These are phyloP conservation scores for Priocnemis perturbator DNA, from an alignment of 2,888 invertebrate species.

Conservation along the genomic window DNA sequence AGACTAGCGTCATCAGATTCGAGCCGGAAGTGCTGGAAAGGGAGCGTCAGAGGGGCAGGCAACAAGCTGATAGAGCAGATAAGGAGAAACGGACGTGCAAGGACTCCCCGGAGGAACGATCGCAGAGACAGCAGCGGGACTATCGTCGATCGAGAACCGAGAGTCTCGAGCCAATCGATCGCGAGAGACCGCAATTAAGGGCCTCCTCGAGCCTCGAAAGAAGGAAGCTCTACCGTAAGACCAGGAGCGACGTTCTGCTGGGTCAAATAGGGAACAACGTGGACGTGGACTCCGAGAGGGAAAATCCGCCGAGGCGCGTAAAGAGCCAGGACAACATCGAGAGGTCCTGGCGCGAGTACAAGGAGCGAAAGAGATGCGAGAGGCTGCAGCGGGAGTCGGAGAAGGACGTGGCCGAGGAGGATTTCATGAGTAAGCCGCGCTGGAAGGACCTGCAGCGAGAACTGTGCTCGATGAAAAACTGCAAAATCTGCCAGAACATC, in stretches of 20 bases:
- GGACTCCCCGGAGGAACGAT: neutral
- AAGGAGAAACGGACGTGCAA: neutral
- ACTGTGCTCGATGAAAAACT: conserved; percentile 50
- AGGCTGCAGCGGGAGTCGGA: conserved; percentile 47
- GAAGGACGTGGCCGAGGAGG: conserved; percentile 54
- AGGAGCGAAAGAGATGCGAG: conserved; percentile 63
- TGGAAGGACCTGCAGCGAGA: conserved; percentile 63
- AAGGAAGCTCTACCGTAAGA: conserved; percentile 64
- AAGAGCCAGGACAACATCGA: conserved; percentile 62
- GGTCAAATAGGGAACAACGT: conserved; percentile 46
- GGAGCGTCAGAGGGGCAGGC: conserved; percentile 11
- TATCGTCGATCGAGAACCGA: conserved; percentile 51
- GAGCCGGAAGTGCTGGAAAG: conserved; percentile 44
- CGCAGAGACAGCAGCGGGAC: conserved; percentile 9
- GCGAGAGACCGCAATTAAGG: conserved; percentile 6
- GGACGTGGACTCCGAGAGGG: conserved; percentile 54
- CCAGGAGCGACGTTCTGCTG: conserved; percentile 62
- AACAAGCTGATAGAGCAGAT: neutral
- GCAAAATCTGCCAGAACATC: conserved; percentile 53
- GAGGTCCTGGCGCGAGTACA: conserved; percentile 69
- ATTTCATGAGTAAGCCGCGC: conserved; percentile 62
- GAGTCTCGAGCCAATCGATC: conserved; percentile 1
- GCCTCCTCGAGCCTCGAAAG: conserved; percentile 53
- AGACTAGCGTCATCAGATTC: conserved; percentile 56
- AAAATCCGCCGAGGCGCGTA: conserved; percentile 47